Conservation (phyloP, 2,113 vertebrate species). For the Oncorhynchus masou region DNA sequence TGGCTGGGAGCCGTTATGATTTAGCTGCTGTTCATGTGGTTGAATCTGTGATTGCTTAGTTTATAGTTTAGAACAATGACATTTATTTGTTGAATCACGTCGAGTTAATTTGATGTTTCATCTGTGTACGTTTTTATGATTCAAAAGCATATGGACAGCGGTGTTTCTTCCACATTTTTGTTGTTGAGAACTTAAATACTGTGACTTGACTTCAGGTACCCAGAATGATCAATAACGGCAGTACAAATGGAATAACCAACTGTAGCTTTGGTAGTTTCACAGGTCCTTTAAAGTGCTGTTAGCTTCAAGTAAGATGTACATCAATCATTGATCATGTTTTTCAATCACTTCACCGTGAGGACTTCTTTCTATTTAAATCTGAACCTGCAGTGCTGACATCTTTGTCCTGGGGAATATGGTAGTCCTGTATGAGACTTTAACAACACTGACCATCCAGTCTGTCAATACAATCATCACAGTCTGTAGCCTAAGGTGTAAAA, state of each 20-base stretch:
- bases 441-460: background rate
- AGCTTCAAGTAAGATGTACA: background rate
- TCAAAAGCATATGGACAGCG: background rate
- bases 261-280: background rate
- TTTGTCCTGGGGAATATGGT: background rate
- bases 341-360: background rate
- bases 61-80: no score
- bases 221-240: background rate
- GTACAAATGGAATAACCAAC: background rate
- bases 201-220: background rate
- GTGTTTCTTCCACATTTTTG: background rate
- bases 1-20: background rate
- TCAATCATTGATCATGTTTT: background rate
- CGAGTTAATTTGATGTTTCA: background rate
- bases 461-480: background rate
- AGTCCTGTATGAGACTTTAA: background rate
- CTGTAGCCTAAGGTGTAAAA: background rate
- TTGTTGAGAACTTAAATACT: background rate
- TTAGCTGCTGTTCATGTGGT: background rate
- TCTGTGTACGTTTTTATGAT: background rate
- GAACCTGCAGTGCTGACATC: background rate
- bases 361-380: background rate
- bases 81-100: background rate
- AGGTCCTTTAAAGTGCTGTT: background rate
- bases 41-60: background rate